These are phyloP conservation scores for Polymixis lichenea DNA, from an alignment of 2,888 invertebrate species.

Conservation along the genomic window DNA sequence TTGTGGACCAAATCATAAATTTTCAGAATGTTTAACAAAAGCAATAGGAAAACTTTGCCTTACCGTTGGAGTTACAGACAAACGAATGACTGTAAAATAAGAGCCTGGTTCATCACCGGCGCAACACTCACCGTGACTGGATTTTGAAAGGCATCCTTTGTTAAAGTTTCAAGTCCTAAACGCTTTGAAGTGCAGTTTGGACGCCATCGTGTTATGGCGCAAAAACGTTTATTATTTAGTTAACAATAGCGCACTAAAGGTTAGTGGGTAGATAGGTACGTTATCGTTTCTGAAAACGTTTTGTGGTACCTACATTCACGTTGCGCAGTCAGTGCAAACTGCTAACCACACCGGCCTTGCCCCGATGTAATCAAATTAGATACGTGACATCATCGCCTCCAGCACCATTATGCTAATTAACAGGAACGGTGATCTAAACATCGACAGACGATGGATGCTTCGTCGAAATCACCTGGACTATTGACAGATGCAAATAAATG, in stretches of 20 bases:
- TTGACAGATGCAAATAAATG: conserved; percentile 51
- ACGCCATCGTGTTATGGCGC: conserved; percentile 68
- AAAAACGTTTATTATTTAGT: conserved; percentile 62
- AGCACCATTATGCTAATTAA: conserved; percentile 83
- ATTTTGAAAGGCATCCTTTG: conserved; percentile 75
- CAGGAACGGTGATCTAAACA: conserved; percentile 73
- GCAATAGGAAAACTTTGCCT: conserved; percentile 46
- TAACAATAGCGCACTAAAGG: conserved; percentile 44
- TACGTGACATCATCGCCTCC: conserved; percentile 81
- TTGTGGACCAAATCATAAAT: background rate
- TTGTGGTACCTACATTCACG: conserved; percentile 30
- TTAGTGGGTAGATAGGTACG: conserved; percentile 28
- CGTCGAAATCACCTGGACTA: conserved; percentile 55
- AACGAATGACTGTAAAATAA: conserved; percentile 70
- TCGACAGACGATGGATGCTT: conserved; percentile 57
- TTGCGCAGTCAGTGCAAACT: conserved; percentile 74
- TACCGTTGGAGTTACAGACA: conserved; percentile 58
- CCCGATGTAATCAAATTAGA: conserved; percentile 86
- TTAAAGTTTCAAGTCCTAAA: conserved; percentile 73
- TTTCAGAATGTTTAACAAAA: background rate
- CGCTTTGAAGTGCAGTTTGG: conserved; percentile 72
- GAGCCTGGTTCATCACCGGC: conserved; percentile 71
- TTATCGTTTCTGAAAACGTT: conserved; percentile 38
- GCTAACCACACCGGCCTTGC: conserved; percentile 83
- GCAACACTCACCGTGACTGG: conserved; percentile 70